A percentile compares a stretch with the other conserved stretches of the same genome.
These are phyloP conservation scores for Pelagia noctiluca DNA, from an alignment of 30 jellyfish, hydroid and myxozoan genomes.

Conservation along the genomic window DNA sequence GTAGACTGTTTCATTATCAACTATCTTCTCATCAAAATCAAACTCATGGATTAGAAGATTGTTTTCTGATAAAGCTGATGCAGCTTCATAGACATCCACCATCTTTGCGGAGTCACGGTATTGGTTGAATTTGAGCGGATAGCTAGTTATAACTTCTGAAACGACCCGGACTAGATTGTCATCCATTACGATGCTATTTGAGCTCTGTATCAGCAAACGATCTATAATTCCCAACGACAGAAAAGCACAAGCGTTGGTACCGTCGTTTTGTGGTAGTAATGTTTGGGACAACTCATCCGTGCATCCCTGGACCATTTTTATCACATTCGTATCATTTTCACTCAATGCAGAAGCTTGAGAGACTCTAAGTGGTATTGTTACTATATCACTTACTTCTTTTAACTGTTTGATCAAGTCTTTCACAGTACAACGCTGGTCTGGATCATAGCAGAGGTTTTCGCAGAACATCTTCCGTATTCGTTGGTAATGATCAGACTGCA, in stretches of 20 bases:
- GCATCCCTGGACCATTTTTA: neutral
- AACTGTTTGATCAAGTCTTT: constrained; percentile 1
- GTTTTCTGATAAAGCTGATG: neutral
- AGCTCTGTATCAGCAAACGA: constrained; percentile 1
- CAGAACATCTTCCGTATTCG: constrained; percentile 9
- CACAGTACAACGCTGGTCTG: constrained; percentile 33
- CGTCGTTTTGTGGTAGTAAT: constrained; percentile 38
- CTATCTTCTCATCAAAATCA: neutral
- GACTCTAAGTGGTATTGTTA: neutral
- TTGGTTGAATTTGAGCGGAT: constrained; percentile 38
- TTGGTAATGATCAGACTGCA: neutral
- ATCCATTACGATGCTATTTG: neutral
- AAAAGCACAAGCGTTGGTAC: constrained; percentile 55
- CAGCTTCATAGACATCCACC: constrained; percentile 3
- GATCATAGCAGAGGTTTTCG: constrained; percentile 28
- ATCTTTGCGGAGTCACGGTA: constrained; percentile 8
- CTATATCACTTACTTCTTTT: neutral
- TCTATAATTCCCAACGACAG: constrained; percentile 47
- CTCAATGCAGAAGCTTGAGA: constrained; percentile 46
- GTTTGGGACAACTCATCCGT: constrained; percentile 16
- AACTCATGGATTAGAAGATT: neutral
- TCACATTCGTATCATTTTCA: constrained; percentile 7
- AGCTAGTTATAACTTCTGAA: constrained; percentile 16
- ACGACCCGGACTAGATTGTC: constrained; percentile 21
- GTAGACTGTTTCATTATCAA: constrained; percentile 3